Conservation (phyloP, 2,888 invertebrate genomes). For the Cheilosia variabilis region DNA sequence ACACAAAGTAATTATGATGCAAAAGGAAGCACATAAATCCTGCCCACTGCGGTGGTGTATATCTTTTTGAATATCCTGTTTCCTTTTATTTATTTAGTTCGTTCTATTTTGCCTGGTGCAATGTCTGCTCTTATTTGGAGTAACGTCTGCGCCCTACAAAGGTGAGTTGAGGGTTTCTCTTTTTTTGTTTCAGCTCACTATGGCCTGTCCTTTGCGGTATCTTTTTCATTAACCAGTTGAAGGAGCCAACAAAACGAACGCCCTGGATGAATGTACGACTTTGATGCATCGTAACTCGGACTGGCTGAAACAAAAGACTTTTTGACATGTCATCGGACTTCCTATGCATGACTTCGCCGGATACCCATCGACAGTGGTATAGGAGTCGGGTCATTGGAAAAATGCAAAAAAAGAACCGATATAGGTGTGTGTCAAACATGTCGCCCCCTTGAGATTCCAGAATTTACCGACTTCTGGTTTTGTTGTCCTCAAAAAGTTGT, state of each 20-base stretch:
- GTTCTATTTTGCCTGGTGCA: conserved; percentile 26
- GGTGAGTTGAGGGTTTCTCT: conserved; percentile 27
- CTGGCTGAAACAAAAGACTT: conserved; percentile 34
- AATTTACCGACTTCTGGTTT: conserved; percentile 38
- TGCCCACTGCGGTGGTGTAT: conserved; percentile 1
- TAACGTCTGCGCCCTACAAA: conserved; percentile 56
- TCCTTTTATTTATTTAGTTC: conserved; percentile 16
- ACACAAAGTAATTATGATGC: conserved; percentile 52
- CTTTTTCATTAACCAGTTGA: conserved; percentile 37
- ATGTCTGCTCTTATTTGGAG: conserved; percentile 44
- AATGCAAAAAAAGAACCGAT: conserved; percentile 11
- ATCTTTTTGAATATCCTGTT: conserved; percentile 38
- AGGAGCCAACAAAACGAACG: conserved; percentile 16
- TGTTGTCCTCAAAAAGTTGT: conserved; percentile 32
- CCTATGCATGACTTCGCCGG: conserved; percentile 26
- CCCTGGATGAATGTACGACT: conserved; percentile 19
- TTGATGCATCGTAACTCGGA: conserved; percentile 17
- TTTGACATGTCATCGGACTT: conserved; percentile 32
- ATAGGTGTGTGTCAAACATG: conserved; percentile 3
- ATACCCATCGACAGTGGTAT: conserved; percentile 8
- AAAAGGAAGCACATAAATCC: conserved; percentile 27
- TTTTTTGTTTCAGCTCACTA: conserved; percentile 6
- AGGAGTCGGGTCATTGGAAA: conserved; percentile 26
- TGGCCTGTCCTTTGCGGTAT: conserved; percentile 2
- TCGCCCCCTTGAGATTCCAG: conserved; percentile 29